Conservation (phyloP, 2,888 invertebrate genomes). For the Zhuqinia jingwanae region DNA sequence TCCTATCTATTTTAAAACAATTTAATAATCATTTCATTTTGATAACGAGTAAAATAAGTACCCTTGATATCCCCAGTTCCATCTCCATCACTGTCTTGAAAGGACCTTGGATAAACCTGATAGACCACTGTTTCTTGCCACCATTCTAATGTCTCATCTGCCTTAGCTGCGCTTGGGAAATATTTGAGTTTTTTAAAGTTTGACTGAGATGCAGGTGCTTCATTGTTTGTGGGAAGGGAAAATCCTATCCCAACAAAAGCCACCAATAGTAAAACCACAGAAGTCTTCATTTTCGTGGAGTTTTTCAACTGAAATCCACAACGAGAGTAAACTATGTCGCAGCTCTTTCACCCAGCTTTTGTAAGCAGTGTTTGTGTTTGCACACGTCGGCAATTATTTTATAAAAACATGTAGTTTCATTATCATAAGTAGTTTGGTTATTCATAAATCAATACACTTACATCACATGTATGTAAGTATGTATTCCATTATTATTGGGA, state of each 20-base stretch:
- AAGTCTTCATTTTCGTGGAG: not conserved
- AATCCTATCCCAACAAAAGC: not conserved
- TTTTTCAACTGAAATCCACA: too few relatives aligned
- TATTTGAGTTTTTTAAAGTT: not conserved
- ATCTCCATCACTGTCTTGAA: constrained; percentile 13
- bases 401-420: too few relatives aligned
- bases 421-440: too few relatives aligned
- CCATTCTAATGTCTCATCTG: constrained; percentile 3
- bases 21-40: not conserved
- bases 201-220: too few relatives aligned
- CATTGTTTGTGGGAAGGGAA: not conserved
- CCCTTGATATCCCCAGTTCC: constrained; percentile 37
- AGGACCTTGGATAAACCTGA: constrained; percentile 10
- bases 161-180: not conserved
- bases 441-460: too few relatives aligned
- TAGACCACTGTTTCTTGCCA: constrained; percentile 25
- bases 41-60: too few relatives aligned
- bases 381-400: too few relatives aligned
- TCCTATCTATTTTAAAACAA: not conserved
- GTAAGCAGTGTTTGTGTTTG: too few relatives aligned
- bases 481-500: too few relatives aligned
- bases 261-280: not conserved
- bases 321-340: too few relatives aligned
- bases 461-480: too few relatives aligned
- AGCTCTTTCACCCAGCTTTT: too few relatives aligned